Evolutionary conservation across 2,888 invertebrate species (phyloP).

Genomic region (Allolobophora icterica): DNA sequence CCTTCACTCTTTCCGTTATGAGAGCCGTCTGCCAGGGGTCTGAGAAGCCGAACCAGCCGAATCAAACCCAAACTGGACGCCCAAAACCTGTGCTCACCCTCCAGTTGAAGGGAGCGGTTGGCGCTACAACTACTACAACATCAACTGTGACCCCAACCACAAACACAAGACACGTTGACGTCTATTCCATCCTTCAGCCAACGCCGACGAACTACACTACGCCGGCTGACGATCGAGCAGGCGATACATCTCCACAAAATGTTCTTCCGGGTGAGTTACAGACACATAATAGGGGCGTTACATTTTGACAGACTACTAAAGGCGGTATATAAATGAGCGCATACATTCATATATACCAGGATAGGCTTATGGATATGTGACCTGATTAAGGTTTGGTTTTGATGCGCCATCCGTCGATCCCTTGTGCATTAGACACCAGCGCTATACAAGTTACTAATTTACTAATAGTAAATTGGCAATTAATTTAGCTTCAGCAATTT

Average conservation of each 20-base stretch:
- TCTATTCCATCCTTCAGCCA: not conserved
- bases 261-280: slow-evolving; percentile 21
- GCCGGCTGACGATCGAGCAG: not conserved
- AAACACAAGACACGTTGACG: not conserved
- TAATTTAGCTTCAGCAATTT: too few species aligned
- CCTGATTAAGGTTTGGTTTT: too few species aligned
- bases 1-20: not conserved
- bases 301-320: too few species aligned
- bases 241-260: not conserved
- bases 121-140: not conserved
- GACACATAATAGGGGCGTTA: not conserved
- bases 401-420: too few species aligned
- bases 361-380: too few species aligned
- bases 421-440: too few species aligned
- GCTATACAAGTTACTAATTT: not conserved
- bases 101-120: not conserved
- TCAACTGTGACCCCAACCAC: not conserved
- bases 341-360: too few species aligned
- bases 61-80: not conserved
- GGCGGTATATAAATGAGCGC: too few species aligned
- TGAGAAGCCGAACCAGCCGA: not conserved
- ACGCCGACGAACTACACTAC: not conserved
- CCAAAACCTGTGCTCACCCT: slow-evolving; percentile 19
- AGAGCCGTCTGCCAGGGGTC: not conserved
- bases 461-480: too few species aligned